Base-by-base conservation (phyloP, 1,140 invertebrate species). In the Oscheius sp. region DNA sequence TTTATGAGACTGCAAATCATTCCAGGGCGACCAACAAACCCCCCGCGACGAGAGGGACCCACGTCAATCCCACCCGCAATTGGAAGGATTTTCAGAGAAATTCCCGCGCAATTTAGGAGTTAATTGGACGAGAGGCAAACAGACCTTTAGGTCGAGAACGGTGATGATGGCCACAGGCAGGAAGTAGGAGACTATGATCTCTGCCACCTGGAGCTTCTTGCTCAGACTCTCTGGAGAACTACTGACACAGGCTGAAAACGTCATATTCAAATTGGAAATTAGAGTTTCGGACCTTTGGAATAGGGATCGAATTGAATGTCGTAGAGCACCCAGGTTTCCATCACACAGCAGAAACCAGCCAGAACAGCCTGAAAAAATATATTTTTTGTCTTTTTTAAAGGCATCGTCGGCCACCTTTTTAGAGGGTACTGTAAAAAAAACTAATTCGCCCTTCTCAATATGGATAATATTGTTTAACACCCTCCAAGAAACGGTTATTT, bases 141-240 rank as follows among this genome's bases (percentile, higher is more conserved):
- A 1, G 36, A 75, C 74, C 74, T 75, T 75, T n/a, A 67, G 32
- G 61, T 82, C 80, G 2, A 82, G 64, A 3, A 79, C 71, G 1
- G 79, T 82, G 10, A 82, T 82, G 2, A 80, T 66, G 28, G 73
- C 72, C 0, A 82, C 63, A 1, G 80, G 80, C 26, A 82, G 59
- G 63, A 82, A 82, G 34, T 82, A 82, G 38, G 71, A 73, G 71
- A 75, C 79, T 36, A 74, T 45, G 66, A 82, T 82, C 69, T 82
- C 80, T 45, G 68, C 68, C n/a, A 82, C 32, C 62, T 82, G 80
- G 31, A 82, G 67, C 18, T 68, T 49, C 45, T 55, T 68, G 15
- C 67, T 68, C 20, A 68, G 23, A 55, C 49, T 68, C 35, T 68
- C 67, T 7, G 49, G 31, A 20, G 35, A 35, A n/a, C 49, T 59